Evolutionary conservation across 2,113 vertebrate species (phyloP), one percentile per base, ranked within the genome.

Genomic region (Malurus cyaneus): DNA sequence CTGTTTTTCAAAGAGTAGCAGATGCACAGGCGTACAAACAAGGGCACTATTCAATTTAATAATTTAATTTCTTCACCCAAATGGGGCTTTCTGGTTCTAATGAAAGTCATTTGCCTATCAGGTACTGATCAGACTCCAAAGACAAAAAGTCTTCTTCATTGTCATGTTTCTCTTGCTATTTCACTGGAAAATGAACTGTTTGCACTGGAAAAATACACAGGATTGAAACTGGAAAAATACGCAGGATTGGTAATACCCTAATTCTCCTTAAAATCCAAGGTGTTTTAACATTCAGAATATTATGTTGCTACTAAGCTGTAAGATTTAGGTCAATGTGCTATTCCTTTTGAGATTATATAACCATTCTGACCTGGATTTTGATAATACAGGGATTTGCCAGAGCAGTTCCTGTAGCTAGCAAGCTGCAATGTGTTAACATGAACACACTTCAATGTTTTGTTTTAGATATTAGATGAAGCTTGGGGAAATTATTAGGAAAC

Each of bases 401-500:
- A 86, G 57, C 24, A 56, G 23, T 28, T 77, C 32, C 29, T 77
- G 15, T 42, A 88, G 29, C 29, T 50, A 23, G 12, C 15, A 80
- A 92, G 21, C 20, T 85, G 11, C 14, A 47, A 78, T 52, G 4
- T 69, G 11, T 52, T 49, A 88, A 64, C 21, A 28, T 23, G 49
- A 74, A 39, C 20, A 66, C 32, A 2, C 7, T 26, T 70, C 25
- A 12, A 56, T 4, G 23, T 8, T 79, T 64, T 57, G 12, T 28
- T 88, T 81, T 31, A 11, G 29, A 29, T 80, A 85, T 77, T 93
- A 70, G 26, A 79, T 36, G 15, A 46, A 93, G 17, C 23, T 64
- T 66, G 42, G 60, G 61, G 31, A 92, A 96, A 47, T 92, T 49
- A 90, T 50, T 73, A 74, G 32, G 49, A 96, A 95, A 95, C 93